phyloP scores from a whole-genome alignment of 2,797 vertebrate genomes.

The Nothura maculosa region DNA sequence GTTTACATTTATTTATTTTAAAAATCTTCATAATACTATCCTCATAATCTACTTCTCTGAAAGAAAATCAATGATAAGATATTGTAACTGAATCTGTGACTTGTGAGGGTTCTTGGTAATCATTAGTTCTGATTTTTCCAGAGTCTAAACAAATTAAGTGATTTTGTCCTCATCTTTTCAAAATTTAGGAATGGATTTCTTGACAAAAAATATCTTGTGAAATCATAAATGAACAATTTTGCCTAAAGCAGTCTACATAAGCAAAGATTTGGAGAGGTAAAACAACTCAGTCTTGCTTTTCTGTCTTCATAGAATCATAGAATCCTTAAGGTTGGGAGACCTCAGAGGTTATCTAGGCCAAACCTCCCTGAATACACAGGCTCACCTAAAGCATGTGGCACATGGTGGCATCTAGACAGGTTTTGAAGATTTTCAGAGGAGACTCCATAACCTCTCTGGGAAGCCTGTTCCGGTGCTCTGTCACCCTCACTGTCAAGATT shows the following conservation, averaged over 20 bases:
- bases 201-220: not conserved
- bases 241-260: not conserved
- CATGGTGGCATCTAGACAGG: too few species aligned
- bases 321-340: too few species aligned
- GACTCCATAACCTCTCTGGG: too few species aligned
- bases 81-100: not conserved
- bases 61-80: not conserved
- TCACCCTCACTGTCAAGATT: too few species aligned
- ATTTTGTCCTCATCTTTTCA: not conserved
- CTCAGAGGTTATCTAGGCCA: too few species aligned
- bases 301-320: too few species aligned
- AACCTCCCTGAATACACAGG: too few species aligned
- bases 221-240: not conserved
- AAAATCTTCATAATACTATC: not conserved
- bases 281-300: not conserved
- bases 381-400: too few species aligned
- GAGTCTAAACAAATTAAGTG: not conserved
- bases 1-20: not conserved
- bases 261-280: not conserved
- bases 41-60: not conserved
- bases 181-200: not conserved
- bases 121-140: not conserved
- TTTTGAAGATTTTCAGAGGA: too few species aligned
- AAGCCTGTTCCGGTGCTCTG: too few species aligned
- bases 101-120: not conserved